A percentile compares a stretch with the other conserved stretches of the same genome.
phyloP scores from a whole-genome alignment of 64 coral and sea anemone genomes.

The Acropora yongei region DNA sequence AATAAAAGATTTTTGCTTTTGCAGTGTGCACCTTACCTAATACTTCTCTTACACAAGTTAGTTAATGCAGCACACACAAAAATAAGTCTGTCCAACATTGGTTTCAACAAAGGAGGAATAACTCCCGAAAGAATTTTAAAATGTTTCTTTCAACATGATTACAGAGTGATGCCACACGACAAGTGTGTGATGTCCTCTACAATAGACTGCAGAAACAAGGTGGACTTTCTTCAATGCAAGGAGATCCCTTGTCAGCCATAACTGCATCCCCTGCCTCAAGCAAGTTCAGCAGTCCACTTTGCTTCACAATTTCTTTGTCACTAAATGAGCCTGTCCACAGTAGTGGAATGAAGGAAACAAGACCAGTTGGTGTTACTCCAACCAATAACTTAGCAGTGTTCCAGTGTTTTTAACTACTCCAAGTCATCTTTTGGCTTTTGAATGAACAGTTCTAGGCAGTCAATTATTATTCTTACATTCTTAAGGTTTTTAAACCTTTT shows the following conservation, averaged over 20 bases:
- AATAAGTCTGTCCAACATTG: slow-evolving; percentile 76
- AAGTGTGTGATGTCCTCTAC: slow-evolving; percentile 59
- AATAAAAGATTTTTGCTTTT: neutral
- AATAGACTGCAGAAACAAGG: neutral
- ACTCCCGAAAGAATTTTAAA: slow-evolving; percentile 48
- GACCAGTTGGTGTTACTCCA: too few species aligned
- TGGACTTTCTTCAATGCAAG: slow-evolving; percentile 79
- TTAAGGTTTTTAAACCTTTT: too few species aligned
- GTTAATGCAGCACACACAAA: slow-evolving; percentile 50
- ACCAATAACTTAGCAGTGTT: slow-evolving; percentile 48
- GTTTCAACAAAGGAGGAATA: slow-evolving; percentile 31
- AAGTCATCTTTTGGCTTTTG: too few species aligned
- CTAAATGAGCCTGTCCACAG: slow-evolving; percentile 9
- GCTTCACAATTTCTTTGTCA: slow-evolving; percentile 75
- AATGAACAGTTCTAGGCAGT: too few species aligned
- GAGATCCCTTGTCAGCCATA: slow-evolving; percentile 54
- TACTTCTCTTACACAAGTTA: neutral
- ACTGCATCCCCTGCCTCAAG: slow-evolving; percentile 60
- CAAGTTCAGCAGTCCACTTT: slow-evolving; percentile 54
- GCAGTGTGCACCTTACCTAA: slow-evolving; percentile 32
- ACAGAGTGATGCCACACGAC: slow-evolving; percentile 73
- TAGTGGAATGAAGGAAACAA: slow-evolving; percentile 69
- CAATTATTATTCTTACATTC: too few species aligned
- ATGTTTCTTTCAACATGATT: slow-evolving; percentile 78
- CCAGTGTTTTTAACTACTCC: neutral